A percentile compares a stretch with the other conserved stretches of the same genome.
phyloP scores from a whole-genome alignment of 2,797 vertebrate genomes.

The Aplochiton taeniatus region DNA sequence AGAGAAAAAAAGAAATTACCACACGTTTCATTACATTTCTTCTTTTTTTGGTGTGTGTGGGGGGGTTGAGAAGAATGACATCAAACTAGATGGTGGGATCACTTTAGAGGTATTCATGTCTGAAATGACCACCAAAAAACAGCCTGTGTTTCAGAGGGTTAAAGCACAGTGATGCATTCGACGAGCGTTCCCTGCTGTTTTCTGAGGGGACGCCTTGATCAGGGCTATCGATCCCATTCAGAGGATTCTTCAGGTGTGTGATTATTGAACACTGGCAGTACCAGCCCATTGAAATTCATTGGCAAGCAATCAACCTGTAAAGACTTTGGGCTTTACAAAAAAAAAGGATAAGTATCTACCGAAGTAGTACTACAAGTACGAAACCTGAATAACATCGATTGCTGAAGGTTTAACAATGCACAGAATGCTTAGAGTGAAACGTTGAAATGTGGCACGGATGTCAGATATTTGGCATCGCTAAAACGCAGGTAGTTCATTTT shows the following conservation, averaged over 20 bases:
- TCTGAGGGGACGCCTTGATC: constrained; percentile 28
- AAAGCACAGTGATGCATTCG: constrained; percentile 11
- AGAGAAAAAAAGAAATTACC: constrained; percentile 49
- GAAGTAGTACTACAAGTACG: too few species aligned
- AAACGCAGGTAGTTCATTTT: too few species aligned
- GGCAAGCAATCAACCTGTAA: too few species aligned
- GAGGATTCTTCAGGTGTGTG: background rate
- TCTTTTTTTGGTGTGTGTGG: background rate
- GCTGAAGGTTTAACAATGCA: too few species aligned
- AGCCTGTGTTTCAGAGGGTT: constrained; percentile 1
- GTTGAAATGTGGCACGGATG: too few species aligned
- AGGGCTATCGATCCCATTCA: background rate
- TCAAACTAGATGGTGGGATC: constrained; percentile 23
- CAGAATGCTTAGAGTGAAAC: too few species aligned
- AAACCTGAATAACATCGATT: too few species aligned
- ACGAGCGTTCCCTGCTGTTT: constrained; percentile 24
- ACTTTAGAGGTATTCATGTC: constrained; percentile 26
- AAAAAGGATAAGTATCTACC: too few species aligned
- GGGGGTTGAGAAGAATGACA: constrained; percentile 27
- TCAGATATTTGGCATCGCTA: too few species aligned
- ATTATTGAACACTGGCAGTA: background rate
- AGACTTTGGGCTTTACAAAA: too few species aligned
- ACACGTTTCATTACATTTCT: constrained; percentile 45
- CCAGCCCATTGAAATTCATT: too few species aligned
- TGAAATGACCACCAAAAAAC: constrained; percentile 17